phyloP scores from a whole-genome alignment of 2,888 invertebrate species.

The Volucella inanis region DNA sequence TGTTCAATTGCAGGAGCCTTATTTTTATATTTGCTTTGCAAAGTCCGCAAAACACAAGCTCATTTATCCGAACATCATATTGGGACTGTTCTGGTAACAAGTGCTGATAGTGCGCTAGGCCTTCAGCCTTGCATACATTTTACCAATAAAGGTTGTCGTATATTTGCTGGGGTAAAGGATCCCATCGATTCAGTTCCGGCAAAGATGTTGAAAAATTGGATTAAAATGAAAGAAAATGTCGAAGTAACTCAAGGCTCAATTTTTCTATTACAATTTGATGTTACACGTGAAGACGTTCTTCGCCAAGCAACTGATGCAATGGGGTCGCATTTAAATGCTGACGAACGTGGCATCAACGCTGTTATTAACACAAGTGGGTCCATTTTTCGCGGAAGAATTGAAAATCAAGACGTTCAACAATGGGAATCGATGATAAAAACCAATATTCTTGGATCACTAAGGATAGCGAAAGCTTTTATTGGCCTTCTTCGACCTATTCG shows the following conservation, averaged over 20 bases:
- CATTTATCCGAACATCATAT: conserved; percentile 84
- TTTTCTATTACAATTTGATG: conserved; percentile 89
- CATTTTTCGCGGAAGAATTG: conserved; percentile 88
- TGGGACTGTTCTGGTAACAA: conserved; percentile 90
- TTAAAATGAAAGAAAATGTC: conserved; percentile 85
- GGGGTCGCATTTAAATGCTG: conserved; percentile 91
- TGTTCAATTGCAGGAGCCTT: conserved; percentile 93
- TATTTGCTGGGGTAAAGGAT: conserved; percentile 89
- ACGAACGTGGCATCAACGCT: conserved; percentile 91
- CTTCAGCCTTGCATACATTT: conserved; percentile 90
- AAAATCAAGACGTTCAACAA: conserved; percentile 86
- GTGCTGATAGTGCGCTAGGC: conserved; percentile 91
- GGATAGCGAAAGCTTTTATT: conserved; percentile 90
- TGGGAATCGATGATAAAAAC: conserved; percentile 88
- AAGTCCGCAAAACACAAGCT: conserved; percentile 86
- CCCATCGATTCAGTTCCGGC: conserved; percentile 85
- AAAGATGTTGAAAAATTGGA: conserved; percentile 86
- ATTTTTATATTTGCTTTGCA: conserved; percentile 89
- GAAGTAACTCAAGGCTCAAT: conserved; percentile 84
- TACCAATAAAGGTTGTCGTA: conserved; percentile 89
- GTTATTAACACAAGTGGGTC: conserved; percentile 93
- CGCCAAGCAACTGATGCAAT: conserved; percentile 91
- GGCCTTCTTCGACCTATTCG: conserved; percentile 86
- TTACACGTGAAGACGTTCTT: conserved; percentile 90
- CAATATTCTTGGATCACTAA: conserved; percentile 88